A percentile compares a stretch with the other conserved stretches of the same genome.
Evolutionary conservation across 2,113 vertebrate species (phyloP).

Genomic region (Bufo bufo): DNA sequence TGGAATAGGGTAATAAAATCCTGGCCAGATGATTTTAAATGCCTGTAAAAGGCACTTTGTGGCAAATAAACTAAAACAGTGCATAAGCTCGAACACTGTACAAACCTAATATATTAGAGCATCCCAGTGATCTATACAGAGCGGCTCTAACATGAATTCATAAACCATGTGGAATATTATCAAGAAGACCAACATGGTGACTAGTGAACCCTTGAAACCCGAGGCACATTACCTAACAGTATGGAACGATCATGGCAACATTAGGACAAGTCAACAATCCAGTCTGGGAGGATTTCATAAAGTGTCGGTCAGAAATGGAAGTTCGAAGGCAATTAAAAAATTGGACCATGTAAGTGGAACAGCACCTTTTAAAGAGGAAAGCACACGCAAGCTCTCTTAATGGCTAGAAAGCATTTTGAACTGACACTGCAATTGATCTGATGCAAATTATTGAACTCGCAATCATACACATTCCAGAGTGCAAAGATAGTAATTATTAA

Average conservation of each 20-base stretch:
- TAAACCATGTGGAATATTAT: background rate
- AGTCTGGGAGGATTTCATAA: background rate
- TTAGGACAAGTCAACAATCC: background rate
- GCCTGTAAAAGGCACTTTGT: conserved; percentile 35
- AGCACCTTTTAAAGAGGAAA: conserved; percentile 56
- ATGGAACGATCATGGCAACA: background rate
- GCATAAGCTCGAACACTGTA: background rate
- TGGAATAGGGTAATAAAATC: conserved; percentile 36
- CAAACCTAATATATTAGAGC: conserved; percentile 7
- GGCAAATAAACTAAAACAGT: conserved; percentile 39
- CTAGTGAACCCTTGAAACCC: background rate
- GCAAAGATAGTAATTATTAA: conserved; percentile 58
- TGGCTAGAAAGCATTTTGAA: conserved; percentile 58
- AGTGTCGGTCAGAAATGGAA: conserved; percentile 49
- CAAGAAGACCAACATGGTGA: background rate
- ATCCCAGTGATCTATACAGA: background rate
- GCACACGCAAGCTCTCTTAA: conserved; percentile 52
- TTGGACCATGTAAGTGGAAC: conserved; percentile 52
- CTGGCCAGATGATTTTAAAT: conserved; percentile 1
- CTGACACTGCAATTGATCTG: conserved; percentile 59
- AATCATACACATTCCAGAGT: conserved; percentile 59
- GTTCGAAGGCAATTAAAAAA: conserved; percentile 56
- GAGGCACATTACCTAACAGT: background rate
- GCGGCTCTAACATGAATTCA: background rate
- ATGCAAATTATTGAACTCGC: conserved; percentile 59